Conservation (phyloP, 2,797 vertebrate species). For the Sorex maritimensis region DNA sequence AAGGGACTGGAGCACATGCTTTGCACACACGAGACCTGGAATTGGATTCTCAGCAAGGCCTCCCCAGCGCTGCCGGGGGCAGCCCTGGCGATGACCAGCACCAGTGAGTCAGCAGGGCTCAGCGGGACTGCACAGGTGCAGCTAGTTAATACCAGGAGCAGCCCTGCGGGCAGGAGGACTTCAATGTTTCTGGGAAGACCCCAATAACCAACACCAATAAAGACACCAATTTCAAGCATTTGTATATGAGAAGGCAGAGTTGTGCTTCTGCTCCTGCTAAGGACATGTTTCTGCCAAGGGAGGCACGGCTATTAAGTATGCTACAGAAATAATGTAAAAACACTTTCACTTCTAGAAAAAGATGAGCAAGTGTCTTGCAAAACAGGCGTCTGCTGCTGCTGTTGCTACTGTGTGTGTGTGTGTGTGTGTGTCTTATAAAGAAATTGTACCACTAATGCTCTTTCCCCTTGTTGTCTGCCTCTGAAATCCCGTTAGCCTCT, state of each 20-base stretch:
- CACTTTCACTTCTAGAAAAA: slow-evolving; percentile 47
- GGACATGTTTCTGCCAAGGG: neutral
- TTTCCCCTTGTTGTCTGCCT: slow-evolving; percentile 72
- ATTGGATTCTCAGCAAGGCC: too few species aligned
- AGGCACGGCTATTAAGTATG: neutral
- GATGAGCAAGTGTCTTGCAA: neutral
- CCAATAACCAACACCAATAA: neutral
- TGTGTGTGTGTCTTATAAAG: slow-evolving; percentile 54
- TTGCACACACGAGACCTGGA: too few species aligned
- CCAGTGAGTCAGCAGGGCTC: too few species aligned
- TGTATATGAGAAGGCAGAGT: neutral
- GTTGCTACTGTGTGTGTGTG: slow-evolving; percentile 53
- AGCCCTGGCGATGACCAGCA: too few species aligned
- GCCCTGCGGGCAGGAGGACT: too few species aligned
- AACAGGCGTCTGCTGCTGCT: slow-evolving; percentile 11
- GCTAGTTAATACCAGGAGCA: too few species aligned
- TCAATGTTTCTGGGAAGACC: too few species aligned
- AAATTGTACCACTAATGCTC: slow-evolving; percentile 69
- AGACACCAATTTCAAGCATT: neutral
- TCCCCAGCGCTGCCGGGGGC: too few species aligned
- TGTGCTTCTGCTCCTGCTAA: neutral
- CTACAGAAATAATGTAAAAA: slow-evolving; percentile 22
- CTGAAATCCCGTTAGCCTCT: slow-evolving; percentile 75
- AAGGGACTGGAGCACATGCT: too few species aligned
- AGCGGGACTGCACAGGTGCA: too few species aligned